Evolutionary conservation across 2,888 invertebrate genomes (phyloP).

Genomic region (Rotaria socialis): DNA sequence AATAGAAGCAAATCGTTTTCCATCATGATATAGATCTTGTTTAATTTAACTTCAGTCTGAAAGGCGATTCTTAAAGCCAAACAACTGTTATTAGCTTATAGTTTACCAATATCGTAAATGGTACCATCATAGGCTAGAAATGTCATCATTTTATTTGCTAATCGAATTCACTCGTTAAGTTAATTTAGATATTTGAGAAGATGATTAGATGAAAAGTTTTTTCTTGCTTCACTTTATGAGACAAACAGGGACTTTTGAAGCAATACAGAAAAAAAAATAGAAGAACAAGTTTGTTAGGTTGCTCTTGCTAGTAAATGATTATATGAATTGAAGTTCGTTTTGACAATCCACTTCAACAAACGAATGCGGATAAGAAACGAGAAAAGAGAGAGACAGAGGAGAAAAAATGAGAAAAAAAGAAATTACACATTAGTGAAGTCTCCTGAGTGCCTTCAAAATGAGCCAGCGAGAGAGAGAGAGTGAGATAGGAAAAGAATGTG

Average conservation of each 20-base stretch:
- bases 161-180: neutral
- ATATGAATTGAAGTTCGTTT: neutral
- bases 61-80: too few relatives aligned
- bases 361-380: neutral
- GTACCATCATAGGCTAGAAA: neutral
- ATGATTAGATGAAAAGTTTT: neutral
- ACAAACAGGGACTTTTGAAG: neutral
- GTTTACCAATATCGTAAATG: neutral
- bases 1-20: too few relatives aligned
- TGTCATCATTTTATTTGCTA: neutral
- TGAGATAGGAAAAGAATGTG: neutral
- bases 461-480: too few relatives aligned
- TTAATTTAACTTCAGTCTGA: too few relatives aligned
- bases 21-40: too few relatives aligned
- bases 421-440: neutral
- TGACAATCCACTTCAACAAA: too few relatives aligned
- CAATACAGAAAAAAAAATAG: too few relatives aligned
- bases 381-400: neutral
- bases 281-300: neutral
- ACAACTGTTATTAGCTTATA: too few relatives aligned
- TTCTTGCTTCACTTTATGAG: neutral
- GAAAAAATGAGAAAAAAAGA: neutral
- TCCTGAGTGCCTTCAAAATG: conserved; percentile 8
- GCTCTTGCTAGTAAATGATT: neutral
- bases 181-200: neutral